Evolutionary conservation across 2,888 invertebrate genomes (phyloP).

Genomic region (Diabrotica balteata): DNA sequence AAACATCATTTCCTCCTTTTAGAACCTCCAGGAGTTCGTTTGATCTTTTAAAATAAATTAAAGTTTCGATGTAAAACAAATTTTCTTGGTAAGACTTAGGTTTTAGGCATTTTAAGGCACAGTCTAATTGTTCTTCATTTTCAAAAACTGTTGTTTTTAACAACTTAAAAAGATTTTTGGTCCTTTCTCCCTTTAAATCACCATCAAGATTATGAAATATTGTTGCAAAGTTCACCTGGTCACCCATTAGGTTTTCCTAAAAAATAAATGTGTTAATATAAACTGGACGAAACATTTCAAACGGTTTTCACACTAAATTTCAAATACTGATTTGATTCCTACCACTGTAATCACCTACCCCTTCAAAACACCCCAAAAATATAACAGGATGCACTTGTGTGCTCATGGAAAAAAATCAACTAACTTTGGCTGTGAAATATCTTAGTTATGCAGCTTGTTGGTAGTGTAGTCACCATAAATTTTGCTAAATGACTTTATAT

Average conservation of each 20-base stretch:
- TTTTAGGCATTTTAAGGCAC: conserved; percentile 28
- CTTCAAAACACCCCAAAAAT: no score
- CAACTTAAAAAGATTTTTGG: conserved; percentile 39
- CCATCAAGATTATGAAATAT: conserved; percentile 41
- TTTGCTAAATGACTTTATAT: no score
- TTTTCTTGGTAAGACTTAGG: conserved; percentile 43
- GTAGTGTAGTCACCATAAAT: no score
- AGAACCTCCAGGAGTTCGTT: conserved; percentile 38
- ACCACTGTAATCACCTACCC: no score
- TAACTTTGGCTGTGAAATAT: no score
- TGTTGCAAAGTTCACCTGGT: conserved; percentile 33
- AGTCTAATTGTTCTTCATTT: conserved; percentile 23
- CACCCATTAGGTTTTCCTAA: conserved; percentile 13
- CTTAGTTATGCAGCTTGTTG: no score
- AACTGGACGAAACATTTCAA: no score
- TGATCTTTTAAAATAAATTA: conserved; percentile 39
- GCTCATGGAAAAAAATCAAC: no score
- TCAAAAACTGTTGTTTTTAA: conserved; percentile 25
- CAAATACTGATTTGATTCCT: no score
- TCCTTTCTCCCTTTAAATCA: conserved; percentile 35
- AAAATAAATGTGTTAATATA: no score
- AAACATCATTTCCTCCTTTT: conserved; percentile 39
- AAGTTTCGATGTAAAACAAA: conserved; percentile 40
- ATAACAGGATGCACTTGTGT: no score
- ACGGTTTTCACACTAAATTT: no score